A percentile compares a stretch with the other conserved stretches of the same genome.
Evolutionary conservation across 92 coral and sea anemone genomes (phyloP).

Genomic region (Phenganax subtilis): DNA sequence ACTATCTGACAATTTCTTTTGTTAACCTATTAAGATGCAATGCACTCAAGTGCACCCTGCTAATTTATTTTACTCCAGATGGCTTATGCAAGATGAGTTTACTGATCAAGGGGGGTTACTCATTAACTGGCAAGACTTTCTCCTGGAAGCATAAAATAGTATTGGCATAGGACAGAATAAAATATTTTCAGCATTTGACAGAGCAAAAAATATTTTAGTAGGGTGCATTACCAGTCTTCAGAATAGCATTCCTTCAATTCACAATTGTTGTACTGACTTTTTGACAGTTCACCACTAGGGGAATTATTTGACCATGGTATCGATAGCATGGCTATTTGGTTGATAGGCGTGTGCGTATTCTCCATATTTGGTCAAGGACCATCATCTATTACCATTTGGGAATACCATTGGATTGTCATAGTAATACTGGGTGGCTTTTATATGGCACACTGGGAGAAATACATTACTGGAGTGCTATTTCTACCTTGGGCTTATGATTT

Average conservation of each 20-base stretch:
- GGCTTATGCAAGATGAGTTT: too few relatives aligned
- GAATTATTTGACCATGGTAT: constrained; percentile 97
- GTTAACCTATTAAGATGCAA: too few relatives aligned
- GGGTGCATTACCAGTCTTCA: too few relatives aligned
- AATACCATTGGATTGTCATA: constrained; percentile 55
- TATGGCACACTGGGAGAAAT: constrained; percentile 96
- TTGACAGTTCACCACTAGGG: constrained; percentile 88
- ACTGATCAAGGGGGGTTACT: too few relatives aligned
- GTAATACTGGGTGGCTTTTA: constrained; percentile 74
- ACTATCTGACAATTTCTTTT: too few relatives aligned
- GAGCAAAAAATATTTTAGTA: too few relatives aligned
- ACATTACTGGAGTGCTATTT: constrained; percentile 80
- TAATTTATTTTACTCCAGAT: too few relatives aligned
- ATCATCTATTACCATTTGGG: constrained; percentile 58
- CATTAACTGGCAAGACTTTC: too few relatives aligned
- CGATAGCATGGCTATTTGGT: constrained; percentile 88
- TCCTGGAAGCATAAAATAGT: too few relatives aligned
- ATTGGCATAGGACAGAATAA: too few relatives aligned
- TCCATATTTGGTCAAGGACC: constrained; percentile 78
- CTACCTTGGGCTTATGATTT: constrained; percentile 94
- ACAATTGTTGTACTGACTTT: not conserved
- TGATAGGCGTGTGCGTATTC: constrained; percentile 64
- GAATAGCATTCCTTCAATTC: not conserved
- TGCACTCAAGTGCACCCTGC: too few relatives aligned
- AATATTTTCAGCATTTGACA: too few relatives aligned